These are phyloP conservation scores for Trachurus trachurus DNA, from an alignment of 2,797 vertebrate genomes.

Conservation along the genomic window DNA sequence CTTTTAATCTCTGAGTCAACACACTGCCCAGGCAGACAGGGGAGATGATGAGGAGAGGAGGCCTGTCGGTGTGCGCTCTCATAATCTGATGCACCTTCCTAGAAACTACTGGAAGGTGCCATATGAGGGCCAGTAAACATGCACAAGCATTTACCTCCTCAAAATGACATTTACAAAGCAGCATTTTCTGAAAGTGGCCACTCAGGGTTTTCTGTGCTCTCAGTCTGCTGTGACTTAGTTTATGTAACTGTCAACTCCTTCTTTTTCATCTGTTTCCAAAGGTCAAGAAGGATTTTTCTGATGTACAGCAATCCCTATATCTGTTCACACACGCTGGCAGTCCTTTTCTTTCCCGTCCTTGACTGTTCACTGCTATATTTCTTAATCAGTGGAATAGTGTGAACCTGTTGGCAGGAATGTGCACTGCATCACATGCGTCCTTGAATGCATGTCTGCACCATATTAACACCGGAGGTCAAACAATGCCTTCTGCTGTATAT, in stretches of 20 bases:
- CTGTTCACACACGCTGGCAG: not conserved
- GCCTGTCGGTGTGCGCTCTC: not conserved
- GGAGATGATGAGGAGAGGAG: conserved; percentile 12
- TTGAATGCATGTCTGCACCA: not conserved
- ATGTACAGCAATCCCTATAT: not conserved
- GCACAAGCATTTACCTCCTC: not conserved
- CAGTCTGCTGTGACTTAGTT: no score
- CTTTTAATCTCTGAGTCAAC: conserved; percentile 60
- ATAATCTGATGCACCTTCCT: conserved; percentile 20
- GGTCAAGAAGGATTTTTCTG: not conserved
- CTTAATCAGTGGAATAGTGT: not conserved
- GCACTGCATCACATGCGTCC: not conserved
- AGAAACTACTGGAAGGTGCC: conserved; percentile 2
- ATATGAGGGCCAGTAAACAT: not conserved
- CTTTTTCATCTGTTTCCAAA: not conserved
- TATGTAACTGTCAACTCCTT: no score
- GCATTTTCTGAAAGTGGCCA: no score
- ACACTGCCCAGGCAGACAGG: conserved; percentile 19
- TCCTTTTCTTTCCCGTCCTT: not conserved
- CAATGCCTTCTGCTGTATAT: no score
- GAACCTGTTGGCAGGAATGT: not conserved
- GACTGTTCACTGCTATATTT: not conserved
- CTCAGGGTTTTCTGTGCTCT: not conserved
- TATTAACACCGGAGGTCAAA: no score
- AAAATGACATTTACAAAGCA: conserved; percentile 1